Conservation (phyloP, 2,113 vertebrate genomes). For the Lampris incognitus region DNA sequence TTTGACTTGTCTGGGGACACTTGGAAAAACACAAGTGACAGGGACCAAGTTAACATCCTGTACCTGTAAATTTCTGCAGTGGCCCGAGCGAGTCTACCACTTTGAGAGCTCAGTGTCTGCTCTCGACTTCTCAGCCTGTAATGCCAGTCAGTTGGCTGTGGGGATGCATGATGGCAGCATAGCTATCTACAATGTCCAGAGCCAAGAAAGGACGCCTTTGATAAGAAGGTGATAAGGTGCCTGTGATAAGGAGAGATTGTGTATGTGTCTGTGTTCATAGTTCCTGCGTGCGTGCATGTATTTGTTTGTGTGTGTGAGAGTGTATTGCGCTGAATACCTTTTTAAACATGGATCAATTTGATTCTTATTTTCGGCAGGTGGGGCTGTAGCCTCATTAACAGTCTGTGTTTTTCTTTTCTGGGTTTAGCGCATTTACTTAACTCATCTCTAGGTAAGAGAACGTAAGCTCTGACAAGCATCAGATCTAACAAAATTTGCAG, state of each 20-base stretch:
- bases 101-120: slow-evolving; percentile 84
- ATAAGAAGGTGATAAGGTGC: slow-evolving; percentile 80
- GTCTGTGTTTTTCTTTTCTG: not conserved
- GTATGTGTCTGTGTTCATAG: not conserved
- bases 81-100: slow-evolving; percentile 88
- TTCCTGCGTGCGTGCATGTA: not conserved
- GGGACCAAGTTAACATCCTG: not conserved
- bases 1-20: not conserved
- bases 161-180: slow-evolving; percentile 84
- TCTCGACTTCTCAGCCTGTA: slow-evolving; percentile 86
- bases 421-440: too few relatives aligned
- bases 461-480: too few relatives aligned
- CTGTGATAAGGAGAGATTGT: not conserved
- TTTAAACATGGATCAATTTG: not conserved
- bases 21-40: not conserved
- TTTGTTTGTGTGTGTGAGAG: slow-evolving; percentile 5
- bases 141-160: slow-evolving; percentile 86
- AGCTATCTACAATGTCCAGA: slow-evolving; percentile 81
- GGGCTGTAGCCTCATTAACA: not conserved
- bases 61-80: slow-evolving; percentile 75
- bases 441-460: too few relatives aligned
- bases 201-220: not conserved
- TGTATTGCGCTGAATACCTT: not conserved
- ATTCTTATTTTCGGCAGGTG: slow-evolving; percentile 80
- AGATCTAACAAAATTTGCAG: not conserved